Conservation (phyloP, 2,888 invertebrate genomes). For the Proisotoma minuta region DNA sequence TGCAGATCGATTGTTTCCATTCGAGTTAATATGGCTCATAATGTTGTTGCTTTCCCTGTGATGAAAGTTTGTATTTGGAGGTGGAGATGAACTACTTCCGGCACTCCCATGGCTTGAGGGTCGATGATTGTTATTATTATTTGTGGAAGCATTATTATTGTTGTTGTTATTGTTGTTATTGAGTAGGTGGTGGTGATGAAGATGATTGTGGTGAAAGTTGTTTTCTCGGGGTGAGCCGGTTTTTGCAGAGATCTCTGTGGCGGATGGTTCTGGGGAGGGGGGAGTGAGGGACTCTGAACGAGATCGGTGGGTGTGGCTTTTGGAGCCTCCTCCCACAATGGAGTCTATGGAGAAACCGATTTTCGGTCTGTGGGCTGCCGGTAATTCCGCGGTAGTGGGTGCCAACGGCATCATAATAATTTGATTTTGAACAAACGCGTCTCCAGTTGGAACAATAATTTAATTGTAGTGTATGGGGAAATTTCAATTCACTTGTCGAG, state of each 20-base stretch:
- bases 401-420: conserved; percentile 82
- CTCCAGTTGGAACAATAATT: too few species aligned
- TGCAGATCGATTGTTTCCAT: conserved; percentile 23
- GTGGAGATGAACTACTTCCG: conserved; percentile 16
- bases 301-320: too few species aligned
- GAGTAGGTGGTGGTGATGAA: conserved; percentile 24
- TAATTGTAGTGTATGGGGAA: background rate
- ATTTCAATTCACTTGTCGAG: background rate
- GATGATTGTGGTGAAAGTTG: conserved; percentile 22
- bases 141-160: conserved; percentile 8
- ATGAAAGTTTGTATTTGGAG: background rate
- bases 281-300: conserved; percentile 31
- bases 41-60: background rate
- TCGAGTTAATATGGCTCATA: background rate
- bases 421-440: too few species aligned
- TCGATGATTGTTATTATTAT: conserved; percentile 15
- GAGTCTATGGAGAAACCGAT: conserved; percentile 93
- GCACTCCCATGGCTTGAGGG: conserved; percentile 21
- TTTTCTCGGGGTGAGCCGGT: conserved; percentile 12
- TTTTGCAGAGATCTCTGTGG: conserved; percentile 39
- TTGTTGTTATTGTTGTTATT: conserved; percentile 21
- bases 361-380: conserved; percentile 80
- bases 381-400: conserved; percentile 85
- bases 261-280: conserved; percentile 43
- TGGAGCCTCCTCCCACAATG: conserved; percentile 76